Percentiles rank a stretch among this genome's conserved stretches.
Evolutionary conservation across 2,888 invertebrate species (phyloP).

Genomic region (Kryphioiulus occultus): DNA sequence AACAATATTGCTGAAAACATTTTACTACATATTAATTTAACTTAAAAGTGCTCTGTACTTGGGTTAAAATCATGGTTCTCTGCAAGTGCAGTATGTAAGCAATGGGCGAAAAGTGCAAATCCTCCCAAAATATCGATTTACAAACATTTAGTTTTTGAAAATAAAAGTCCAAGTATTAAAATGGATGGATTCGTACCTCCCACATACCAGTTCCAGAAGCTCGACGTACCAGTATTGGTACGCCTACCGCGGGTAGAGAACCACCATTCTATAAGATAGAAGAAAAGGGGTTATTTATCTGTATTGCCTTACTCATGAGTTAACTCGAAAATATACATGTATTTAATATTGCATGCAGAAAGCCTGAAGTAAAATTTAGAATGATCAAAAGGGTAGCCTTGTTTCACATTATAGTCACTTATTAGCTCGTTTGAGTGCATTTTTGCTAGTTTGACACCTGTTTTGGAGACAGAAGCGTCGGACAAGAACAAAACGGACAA

Average conservation of each 20-base stretch:
- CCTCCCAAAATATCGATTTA: neutral
- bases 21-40: too few species aligned
- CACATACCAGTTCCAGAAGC: constrained; percentile 40
- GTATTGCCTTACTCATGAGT: neutral
- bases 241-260: neutral
- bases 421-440: too few species aligned
- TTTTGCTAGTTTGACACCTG: too few species aligned
- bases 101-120: neutral
- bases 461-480: too few species aligned
- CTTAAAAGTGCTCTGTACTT: neutral
- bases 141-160: neutral
- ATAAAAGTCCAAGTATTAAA: neutral
- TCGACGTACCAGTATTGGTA: constrained; percentile 39
- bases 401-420: too few species aligned
- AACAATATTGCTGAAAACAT: too few species aligned
- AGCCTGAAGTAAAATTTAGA: too few species aligned
- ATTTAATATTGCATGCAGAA: neutral
- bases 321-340: neutral
- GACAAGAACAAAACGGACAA: too few species aligned
- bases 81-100: neutral
- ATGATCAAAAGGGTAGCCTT: too few species aligned
- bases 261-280: constrained; percentile 39
- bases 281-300: constrained; percentile 1
- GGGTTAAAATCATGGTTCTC: constrained; percentile 14
- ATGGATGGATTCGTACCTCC: constrained; percentile 27